These are phyloP conservation scores for Malacosoma neustria DNA, from an alignment of 2,888 invertebrate species.

Conservation along the genomic window DNA sequence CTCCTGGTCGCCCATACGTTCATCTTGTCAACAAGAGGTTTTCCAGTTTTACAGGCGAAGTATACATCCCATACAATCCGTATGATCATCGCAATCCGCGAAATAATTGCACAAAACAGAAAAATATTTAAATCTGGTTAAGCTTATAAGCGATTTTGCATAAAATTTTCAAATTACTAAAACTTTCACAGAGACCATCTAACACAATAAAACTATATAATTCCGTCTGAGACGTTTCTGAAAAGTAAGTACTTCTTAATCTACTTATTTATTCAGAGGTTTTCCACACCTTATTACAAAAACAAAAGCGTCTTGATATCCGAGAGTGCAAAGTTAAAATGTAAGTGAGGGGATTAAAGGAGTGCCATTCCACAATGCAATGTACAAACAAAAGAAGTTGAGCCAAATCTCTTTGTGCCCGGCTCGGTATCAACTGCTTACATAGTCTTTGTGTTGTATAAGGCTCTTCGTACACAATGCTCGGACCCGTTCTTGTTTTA, in stretches of 20 bases:
- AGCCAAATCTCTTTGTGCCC: constrained; percentile 9
- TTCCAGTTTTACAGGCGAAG: no score
- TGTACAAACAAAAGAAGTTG: constrained; percentile 9
- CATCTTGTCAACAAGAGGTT: no score
- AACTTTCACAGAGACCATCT: no score
- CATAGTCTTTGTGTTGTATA: constrained; percentile 5
- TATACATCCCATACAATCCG: no score
- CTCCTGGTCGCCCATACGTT: no score
- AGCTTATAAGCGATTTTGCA: no score
- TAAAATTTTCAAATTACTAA: no score
- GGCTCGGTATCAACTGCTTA: constrained; percentile 8
- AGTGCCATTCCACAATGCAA: background rate
- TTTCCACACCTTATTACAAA: background rate
- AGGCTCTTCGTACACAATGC: constrained; percentile 1
- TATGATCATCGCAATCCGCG: no score
- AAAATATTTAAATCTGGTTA: no score
- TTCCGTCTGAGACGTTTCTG: background rate
- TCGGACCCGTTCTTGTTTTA: no score
- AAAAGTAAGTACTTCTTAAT: background rate
- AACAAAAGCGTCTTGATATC: background rate
- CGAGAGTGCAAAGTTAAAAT: background rate
- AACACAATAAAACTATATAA: no score
- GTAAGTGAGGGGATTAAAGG: background rate
- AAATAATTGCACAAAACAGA: no score
- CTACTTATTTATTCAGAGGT: background rate